Conservation (phyloP, 2,113 vertebrate genomes). For the Esox niger region DNA sequence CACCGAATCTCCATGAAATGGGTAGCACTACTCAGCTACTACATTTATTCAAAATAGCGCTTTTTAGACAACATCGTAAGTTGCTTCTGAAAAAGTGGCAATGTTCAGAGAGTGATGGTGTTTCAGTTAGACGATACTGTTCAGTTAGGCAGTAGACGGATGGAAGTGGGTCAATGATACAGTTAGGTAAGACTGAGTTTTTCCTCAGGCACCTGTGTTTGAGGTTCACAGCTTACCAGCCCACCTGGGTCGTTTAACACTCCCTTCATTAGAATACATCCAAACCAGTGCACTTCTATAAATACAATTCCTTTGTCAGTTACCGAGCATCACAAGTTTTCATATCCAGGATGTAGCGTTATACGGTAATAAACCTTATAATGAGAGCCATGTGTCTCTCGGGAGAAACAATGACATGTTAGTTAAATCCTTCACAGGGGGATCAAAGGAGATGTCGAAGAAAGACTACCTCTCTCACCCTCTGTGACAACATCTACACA, state of each 20-base stretch:
- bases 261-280: slow-evolving; percentile 6
- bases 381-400: background rate
- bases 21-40: background rate
- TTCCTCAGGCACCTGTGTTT: too few species aligned
- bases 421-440: slow-evolving; percentile 21
- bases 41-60: too few species aligned
- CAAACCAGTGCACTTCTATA: slow-evolving; percentile 24
- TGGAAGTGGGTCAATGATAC: too few species aligned
- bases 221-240: too few species aligned
- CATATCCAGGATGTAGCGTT: background rate
- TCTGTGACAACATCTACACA: background rate
- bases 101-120: too few species aligned
- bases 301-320: slow-evolving; percentile 38
- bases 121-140: too few species aligned
- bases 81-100: too few species aligned
- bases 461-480: slow-evolving; percentile 31
- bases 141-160: too few species aligned
- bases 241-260: too few species aligned
- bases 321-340: slow-evolving; percentile 10
- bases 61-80: too few species aligned
- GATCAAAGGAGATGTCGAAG: slow-evolving; percentile 41
- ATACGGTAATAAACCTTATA: slow-evolving; percentile 36
- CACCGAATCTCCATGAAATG: background rate
- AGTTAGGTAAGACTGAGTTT: too few species aligned
- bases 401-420: slow-evolving; percentile 10